These are phyloP conservation scores for Cassiopea xamachana DNA, from an alignment of 30 jellyfish, hydroid and myxozoan species.

Conservation along the genomic window DNA sequence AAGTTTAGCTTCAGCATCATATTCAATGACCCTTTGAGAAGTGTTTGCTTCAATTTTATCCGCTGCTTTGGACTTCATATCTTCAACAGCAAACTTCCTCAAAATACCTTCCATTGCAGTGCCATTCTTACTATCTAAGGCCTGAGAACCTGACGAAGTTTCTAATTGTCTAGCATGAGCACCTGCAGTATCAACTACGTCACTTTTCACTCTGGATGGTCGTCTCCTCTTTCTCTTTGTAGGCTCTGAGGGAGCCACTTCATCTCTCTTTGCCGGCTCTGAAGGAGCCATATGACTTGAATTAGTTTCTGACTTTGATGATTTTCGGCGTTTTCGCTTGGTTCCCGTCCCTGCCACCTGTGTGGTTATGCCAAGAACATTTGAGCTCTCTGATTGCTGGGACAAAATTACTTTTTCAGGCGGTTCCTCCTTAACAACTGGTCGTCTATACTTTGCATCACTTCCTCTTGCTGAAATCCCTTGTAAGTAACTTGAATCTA, in stretches of 20 bases:
- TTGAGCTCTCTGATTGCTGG: neutral
- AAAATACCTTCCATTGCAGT: neutral
- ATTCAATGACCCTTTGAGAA: neutral
- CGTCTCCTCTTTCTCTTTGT: slow-evolving; percentile 38
- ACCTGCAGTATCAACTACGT: neutral
- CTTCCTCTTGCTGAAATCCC: slow-evolving; percentile 53
- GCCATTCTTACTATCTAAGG: neutral
- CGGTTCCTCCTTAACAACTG: neutral
- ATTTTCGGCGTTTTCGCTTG: slow-evolving; percentile 39
- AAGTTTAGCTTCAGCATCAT: neutral
- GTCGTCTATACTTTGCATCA: slow-evolving; percentile 2
- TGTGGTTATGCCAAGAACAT: no score
- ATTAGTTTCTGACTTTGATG: slow-evolving; percentile 22
- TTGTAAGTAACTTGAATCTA: slow-evolving; percentile 12
- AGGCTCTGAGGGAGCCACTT: slow-evolving; percentile 1
- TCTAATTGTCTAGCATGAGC: neutral
- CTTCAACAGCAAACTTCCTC: neutral
- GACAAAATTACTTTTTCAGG: neutral
- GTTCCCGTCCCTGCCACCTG: neutral
- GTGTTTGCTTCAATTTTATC: neutral
- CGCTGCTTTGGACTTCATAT: neutral
- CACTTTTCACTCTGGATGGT: neutral
- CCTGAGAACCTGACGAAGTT: neutral
- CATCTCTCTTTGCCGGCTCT: slow-evolving; percentile 1
- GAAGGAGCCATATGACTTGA: neutral